Percentiles rank a stretch among this genome's conserved stretches.
phyloP scores from a whole-genome alignment of 2,113 vertebrate species.

The Apteryx mantelli region DNA sequence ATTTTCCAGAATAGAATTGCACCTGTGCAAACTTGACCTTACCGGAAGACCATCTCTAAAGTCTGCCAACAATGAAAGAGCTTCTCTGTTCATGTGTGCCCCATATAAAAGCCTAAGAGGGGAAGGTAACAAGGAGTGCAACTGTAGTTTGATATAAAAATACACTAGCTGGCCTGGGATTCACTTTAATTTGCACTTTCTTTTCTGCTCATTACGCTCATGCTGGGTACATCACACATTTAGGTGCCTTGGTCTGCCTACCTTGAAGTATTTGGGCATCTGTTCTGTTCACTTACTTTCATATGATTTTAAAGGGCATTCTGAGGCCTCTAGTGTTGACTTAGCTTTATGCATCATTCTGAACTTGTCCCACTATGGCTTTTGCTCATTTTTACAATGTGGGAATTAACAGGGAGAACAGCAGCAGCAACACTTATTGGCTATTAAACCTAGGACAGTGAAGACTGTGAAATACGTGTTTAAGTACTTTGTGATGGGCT shows the following conservation, averaged over 20 bases:
- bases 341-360: neutral
- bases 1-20: neutral
- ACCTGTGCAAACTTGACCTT: neutral
- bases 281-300: neutral
- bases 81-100: neutral
- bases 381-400: neutral
- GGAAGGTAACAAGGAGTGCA: neutral
- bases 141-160: neutral
- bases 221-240: neutral
- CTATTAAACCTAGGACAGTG: neutral
- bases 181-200: neutral
- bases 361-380: fast-evolving
- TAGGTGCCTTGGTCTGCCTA: neutral
- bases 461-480: neutral
- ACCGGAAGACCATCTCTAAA: neutral
- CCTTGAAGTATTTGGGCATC: neutral
- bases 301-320: neutral
- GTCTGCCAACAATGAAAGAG: neutral
- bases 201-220: neutral
- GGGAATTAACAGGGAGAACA: neutral
- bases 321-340: neutral
- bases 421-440: neutral
- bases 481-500: neutral
- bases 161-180: fast-evolving
- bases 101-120: neutral